Percentiles rank a stretch among this genome's conserved stretches.
These are phyloP conservation scores for Drosophila monieri DNA, from an alignment of 2,888 invertebrate genomes.

Conservation along the genomic window DNA sequence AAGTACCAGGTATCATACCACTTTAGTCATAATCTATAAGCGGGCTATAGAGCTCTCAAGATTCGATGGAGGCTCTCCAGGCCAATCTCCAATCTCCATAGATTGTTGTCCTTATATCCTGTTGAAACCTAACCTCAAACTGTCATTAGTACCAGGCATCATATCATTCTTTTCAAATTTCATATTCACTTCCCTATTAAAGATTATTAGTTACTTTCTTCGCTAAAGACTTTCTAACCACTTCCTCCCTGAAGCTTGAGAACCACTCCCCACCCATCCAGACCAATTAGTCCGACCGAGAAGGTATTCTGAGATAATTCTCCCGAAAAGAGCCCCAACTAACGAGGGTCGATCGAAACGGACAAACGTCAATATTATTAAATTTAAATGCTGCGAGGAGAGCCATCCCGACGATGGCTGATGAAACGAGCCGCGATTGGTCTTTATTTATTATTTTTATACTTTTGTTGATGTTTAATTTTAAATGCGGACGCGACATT, in stretches of 20 bases:
- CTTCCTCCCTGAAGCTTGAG: constrained; percentile 3
- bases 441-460: background rate
- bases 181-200: background rate
- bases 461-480: constrained; percentile 5
- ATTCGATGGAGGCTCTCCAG: no score
- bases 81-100: no score
- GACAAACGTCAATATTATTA: constrained; percentile 68
- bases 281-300: constrained; percentile 8
- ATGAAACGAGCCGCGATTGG: constrained; percentile 69
- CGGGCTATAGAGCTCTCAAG: no score
- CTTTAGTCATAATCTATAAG: no score
- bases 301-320: no score
- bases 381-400: constrained; percentile 55
- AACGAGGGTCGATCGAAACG: constrained; percentile 72
- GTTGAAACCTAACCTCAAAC: no score
- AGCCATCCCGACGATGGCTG: constrained; percentile 39
- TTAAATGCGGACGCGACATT: constrained; percentile 70
- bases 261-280: background rate
- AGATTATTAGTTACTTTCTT: background rate
- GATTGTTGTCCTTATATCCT: no score
- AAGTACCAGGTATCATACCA: no score
- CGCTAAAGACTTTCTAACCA: background rate
- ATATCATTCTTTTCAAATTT: background rate
- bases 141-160: background rate
- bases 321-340: constrained; percentile 35